phyloP scores from a whole-genome alignment of 2,797 vertebrate genomes.

The Momotus momota region DNA sequence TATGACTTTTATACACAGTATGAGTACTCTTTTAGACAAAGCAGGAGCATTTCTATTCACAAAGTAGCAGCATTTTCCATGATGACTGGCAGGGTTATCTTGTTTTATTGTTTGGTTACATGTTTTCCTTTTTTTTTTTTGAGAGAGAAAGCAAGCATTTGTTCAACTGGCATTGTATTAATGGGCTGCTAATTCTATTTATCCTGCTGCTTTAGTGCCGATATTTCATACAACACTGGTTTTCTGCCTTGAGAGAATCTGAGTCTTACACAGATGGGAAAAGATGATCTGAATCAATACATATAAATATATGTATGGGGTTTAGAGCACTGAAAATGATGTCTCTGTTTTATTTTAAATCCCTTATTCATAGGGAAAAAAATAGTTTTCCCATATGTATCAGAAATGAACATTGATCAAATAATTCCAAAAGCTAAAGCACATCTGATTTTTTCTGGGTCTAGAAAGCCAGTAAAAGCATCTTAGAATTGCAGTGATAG shows the following conservation, averaged over 20 bases:
- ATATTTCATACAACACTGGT: background rate
- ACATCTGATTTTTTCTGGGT: background rate
- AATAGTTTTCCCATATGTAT: background rate
- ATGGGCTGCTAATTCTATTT: constrained; percentile 27
- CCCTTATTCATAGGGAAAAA: background rate
- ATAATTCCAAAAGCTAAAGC: background rate
- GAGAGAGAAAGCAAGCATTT: background rate
- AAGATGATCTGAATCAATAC: background rate
- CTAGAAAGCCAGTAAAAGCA: background rate
- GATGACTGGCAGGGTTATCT: background rate
- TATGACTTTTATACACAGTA: background rate
- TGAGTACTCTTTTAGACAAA: background rate
- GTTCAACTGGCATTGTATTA: constrained; percentile 22
- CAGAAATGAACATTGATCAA: background rate
- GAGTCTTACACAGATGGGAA: background rate
- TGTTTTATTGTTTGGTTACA: constrained; percentile 13
- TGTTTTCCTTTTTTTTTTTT: background rate
- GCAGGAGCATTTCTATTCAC: background rate
- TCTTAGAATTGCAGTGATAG: background rate
- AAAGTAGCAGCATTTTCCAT: background rate
- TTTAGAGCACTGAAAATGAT: background rate
- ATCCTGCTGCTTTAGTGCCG: background rate
- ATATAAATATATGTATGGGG: background rate
- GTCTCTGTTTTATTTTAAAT: background rate
- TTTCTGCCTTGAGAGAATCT: background rate